Evolutionary conservation across 2,113 vertebrate genomes (phyloP), one percentile per base, ranked within the genome.

Genomic region (Pseudorhombus dupliciocellatus): DNA sequence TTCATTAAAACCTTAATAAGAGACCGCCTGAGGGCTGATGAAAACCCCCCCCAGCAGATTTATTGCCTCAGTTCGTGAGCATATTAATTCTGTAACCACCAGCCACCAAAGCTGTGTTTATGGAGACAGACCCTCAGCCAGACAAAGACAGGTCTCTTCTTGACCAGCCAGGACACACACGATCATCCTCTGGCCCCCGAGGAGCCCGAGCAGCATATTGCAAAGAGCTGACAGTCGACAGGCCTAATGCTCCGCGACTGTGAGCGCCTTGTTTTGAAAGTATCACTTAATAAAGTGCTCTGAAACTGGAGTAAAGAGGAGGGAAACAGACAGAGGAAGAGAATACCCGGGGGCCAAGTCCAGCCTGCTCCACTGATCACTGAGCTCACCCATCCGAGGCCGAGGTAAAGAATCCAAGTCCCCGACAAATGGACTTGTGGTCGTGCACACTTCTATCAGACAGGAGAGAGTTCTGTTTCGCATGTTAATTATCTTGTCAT

Each of bases 151-250:
- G 58, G 79, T 54, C 79, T 91, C 86, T 89, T 90, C 85, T 77
- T 75, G 79, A 86, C 73, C 80, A 73, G 71, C 63, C 77, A 66
- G 78, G 83, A 90, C 79, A 71, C 78, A 85, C 81, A 81, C 58
- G 53, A 84, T 81, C 84, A 78, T 90, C 84, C 58, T 78, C 55
- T 76, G 75, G 73, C 69, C 48, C 70, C 59, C 28, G 20, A 25
- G 79, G 81, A 76, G 71, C 72, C 69, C 15, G 50, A 60, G 82
- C 73, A 61, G 73, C 83, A 90, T 87, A 91, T 92, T 91, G 87
- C 82, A 88, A 90, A 90, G 84, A 90, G 89, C 91, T 89, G 90
- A 92, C 89, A 92, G 82, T 91, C 70, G 67, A 77, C 77, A 28
- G 68, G 68, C 58, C 58, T 80, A 86, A 84, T 72, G 81, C 79